These are phyloP conservation scores for Gambelia wislizenii DNA, from an alignment of 2,797 vertebrate genomes.

Conservation along the genomic window DNA sequence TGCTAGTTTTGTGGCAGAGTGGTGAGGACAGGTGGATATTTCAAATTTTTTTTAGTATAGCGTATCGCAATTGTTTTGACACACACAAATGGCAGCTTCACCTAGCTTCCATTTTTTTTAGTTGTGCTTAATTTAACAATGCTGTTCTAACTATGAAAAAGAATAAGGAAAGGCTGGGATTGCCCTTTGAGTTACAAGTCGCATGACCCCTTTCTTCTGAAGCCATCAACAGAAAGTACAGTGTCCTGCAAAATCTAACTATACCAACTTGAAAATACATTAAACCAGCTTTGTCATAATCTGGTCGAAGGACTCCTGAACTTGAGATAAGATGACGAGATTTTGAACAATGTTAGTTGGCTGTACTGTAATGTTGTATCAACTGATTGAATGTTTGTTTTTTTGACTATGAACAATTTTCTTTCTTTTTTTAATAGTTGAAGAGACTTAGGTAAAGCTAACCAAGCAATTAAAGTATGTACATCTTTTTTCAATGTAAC, in stretches of 20 bases:
- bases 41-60: slow-evolving; percentile 88
- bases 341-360: slow-evolving; percentile 88
- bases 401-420: slow-evolving; percentile 83
- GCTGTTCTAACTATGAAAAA: slow-evolving; percentile 80
- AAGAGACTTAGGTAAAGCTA: slow-evolving; percentile 88
- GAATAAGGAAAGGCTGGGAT: slow-evolving; percentile 74
- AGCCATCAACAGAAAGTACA: slow-evolving; percentile 81
- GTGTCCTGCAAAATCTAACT: slow-evolving; percentile 54
- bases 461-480: slow-evolving; percentile 91
- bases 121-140: slow-evolving; percentile 85
- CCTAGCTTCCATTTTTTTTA: slow-evolving; percentile 81
- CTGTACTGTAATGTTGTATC: slow-evolving; percentile 95
- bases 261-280: slow-evolving; percentile 74
- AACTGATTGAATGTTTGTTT: slow-evolving; percentile 85
- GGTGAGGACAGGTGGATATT: slow-evolving; percentile 80
- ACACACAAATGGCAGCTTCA: slow-evolving; percentile 85
- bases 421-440: slow-evolving; percentile 85
- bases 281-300: slow-evolving; percentile 81
- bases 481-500: slow-evolving; percentile 88
- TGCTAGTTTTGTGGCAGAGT: slow-evolving; percentile 85
- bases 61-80: slow-evolving; percentile 84
- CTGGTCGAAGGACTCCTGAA: slow-evolving; percentile 82
- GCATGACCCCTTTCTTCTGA: slow-evolving; percentile 74
- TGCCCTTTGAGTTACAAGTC: slow-evolving; percentile 68
- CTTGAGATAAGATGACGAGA: slow-evolving; percentile 84